Evolutionary conservation across 2,113 vertebrate genomes (phyloP).

Genomic region (Reinhardtius hippoglossoides): DNA sequence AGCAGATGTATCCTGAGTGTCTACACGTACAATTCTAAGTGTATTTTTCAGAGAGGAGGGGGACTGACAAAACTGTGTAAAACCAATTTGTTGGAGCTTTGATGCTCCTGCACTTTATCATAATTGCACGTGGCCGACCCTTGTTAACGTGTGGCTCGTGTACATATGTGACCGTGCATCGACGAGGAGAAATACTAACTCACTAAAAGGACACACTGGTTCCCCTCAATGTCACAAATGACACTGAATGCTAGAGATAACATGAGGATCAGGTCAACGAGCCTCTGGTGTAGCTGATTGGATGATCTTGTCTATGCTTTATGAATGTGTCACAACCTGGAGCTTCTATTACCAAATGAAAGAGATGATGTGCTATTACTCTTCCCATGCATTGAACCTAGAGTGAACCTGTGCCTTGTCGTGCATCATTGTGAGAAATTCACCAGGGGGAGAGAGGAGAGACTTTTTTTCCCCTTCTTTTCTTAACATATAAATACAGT

Average conservation of each 20-base stretch:
- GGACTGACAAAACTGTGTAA: background rate
- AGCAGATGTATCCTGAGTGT: conserved; percentile 21
- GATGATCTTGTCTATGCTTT: background rate
- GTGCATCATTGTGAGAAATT: conserved; percentile 43
- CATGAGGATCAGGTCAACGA: conserved; percentile 9
- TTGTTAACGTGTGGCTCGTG: background rate
- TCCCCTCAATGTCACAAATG: background rate
- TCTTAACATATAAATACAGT: conserved; percentile 75
- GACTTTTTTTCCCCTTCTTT: conserved; percentile 16
- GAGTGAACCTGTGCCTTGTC: conserved; percentile 48
- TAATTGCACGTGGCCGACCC: background rate
- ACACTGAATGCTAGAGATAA: background rate
- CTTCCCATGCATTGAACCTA: conserved; percentile 42
- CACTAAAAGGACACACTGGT: background rate
- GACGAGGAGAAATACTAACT: conserved; percentile 25
- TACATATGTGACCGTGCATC: conserved; percentile 21
- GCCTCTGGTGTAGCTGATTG: conserved; percentile 1
- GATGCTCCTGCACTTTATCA: background rate
- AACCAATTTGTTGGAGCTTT: background rate
- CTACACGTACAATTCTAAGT: background rate
- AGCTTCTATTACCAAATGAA: conserved; percentile 21
- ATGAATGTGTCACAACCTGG: conserved; percentile 27
- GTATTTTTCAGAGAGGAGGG: background rate
- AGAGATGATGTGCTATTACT: conserved; percentile 56
- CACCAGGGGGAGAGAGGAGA: background rate